Evolutionary conservation across 2,888 invertebrate species (phyloP), one percentile per base, ranked within the genome.

Genomic region (Drosophila koepferae): DNA sequence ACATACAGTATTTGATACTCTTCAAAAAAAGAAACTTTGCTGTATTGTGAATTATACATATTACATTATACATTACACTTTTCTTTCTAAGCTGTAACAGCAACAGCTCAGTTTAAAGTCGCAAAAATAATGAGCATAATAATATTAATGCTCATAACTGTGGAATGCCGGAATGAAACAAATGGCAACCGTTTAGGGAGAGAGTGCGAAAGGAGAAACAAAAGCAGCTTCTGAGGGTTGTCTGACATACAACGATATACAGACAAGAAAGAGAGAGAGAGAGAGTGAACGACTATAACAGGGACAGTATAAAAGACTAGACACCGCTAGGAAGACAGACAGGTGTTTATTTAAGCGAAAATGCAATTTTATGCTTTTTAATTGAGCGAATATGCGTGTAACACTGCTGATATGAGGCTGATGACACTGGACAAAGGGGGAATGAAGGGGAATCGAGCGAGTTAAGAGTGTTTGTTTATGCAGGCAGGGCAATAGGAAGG

Each of bases 301-400:
- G 56, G n/a, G 43, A 20, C 20, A 56, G 31, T 3, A 36, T 23
- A n/a, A 44, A 38, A 31, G 38, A 14, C 46, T 40, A 56, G 56
- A 46, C 63, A n/a, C 9, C 34, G 6, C 43, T 18, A 51, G 59
- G 34, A 38, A 36, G 16, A 23, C 10, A 44, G 41, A 46, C 36
- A 46, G 60, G 81, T 80, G 82, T 86, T 89, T 82, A 86, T 86
- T 88, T 88, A 77, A 88, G 85, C 82, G 86, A 80, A 85, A 90
- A 90, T 88, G 77, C 86, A 90, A 90, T 90, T 90, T 86, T 85
- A 81, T 86, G 85, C 88, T 89, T 88, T 86, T 90, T 90, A 89
- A 89, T 89, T 90, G 89, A 89, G 90, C 80, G 82, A 86, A 85
- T 88, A 79, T 88, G 82, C 88, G 86, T 80, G 76, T 74, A 87